Base-by-base conservation (phyloP, 2,113 vertebrate genomes). In the Microtus richardsoni region DNA sequence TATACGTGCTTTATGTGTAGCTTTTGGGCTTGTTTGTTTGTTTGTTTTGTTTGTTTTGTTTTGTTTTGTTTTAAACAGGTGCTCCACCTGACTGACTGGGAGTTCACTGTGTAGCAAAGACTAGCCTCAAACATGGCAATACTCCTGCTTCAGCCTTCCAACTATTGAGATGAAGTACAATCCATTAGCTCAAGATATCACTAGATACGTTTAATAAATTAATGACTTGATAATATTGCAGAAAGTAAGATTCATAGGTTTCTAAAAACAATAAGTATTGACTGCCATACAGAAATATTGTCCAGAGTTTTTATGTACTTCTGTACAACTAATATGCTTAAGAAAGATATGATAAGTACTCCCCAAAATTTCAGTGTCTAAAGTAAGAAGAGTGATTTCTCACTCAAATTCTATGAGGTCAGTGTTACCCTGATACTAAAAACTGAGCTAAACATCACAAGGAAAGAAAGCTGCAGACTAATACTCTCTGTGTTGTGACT, bases 331-430 rank as follows among this genome's bases (percentile, higher is more conserved):
- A 39, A 70, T 73, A 5, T 88, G 4, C 75, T 36, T 39, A 75
- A 73, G 68, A 91, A 97, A 58, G 30, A 93, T 41, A 85, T 22
- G 86, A 64, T n/a, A 19, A 93, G 60, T 58, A 19, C 24, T 85
- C 73, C 24, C 66, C n/a, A 93, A 93, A 92, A 44, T 85, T 68
- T 79, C 14, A 11, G 75, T 33, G 64, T 82, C 87, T 70, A 86
- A 41, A n/a, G n/a, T n/a, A n/a, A n/a, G n/a, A n/a, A n/a, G n/a
- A n/a, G n/a, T n/a, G n/a, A n/a, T n/a, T n/a, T n/a, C n/a, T n/a
- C n/a, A n/a, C n/a, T 47, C 8, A 60, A 58, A 58, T 80, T 92
- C 17, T 52, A 7, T 58, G 47, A 88, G 26, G 8, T 22, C 13
- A 26, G 0, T 80, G n/a, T 88, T 79, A 33, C 0, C 8, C 64